These are phyloP conservation scores for Antheraea pernyi DNA, from an alignment of 1,140 invertebrate species.

Conservation along the genomic window DNA sequence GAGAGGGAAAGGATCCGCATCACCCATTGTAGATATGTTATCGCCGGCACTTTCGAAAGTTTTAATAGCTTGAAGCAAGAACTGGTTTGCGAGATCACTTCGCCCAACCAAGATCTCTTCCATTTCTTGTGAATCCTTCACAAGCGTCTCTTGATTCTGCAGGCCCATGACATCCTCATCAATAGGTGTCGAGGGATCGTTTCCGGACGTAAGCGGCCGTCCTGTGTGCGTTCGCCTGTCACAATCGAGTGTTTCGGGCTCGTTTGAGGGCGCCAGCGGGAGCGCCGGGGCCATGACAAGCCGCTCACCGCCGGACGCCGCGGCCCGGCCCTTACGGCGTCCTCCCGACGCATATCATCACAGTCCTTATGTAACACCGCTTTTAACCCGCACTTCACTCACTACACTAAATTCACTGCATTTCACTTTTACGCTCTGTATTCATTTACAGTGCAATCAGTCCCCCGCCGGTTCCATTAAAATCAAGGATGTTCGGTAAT, in stretches of 20 bases:
- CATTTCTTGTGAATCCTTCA: slow-evolving; percentile 77
- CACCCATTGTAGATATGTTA: slow-evolving; percentile 68
- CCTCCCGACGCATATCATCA: slow-evolving; percentile 54
- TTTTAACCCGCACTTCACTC: slow-evolving; percentile 30
- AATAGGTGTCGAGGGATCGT: slow-evolving; percentile 80
- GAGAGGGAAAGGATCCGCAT: slow-evolving; percentile 81
- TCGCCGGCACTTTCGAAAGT: slow-evolving; percentile 81
- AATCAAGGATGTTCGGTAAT: slow-evolving; percentile 30
- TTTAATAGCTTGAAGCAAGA: slow-evolving; percentile 84
- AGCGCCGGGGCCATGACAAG: slow-evolving; percentile 81
- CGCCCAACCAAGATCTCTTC: slow-evolving; percentile 79
- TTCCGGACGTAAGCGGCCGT: slow-evolving; percentile 71
- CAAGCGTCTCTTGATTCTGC: slow-evolving; percentile 67
- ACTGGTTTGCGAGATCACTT: slow-evolving; percentile 79
- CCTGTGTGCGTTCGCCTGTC: slow-evolving; percentile 40
- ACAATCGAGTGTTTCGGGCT: slow-evolving; percentile 41
- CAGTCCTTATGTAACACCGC: slow-evolving; percentile 65
- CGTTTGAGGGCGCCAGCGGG: slow-evolving; percentile 68
- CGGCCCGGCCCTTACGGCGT: slow-evolving; percentile 64
- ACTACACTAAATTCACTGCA: slow-evolving; percentile 50
- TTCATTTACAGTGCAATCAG: slow-evolving; percentile 44
- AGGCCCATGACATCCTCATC: slow-evolving; percentile 85
- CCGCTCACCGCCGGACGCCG: slow-evolving; percentile 66
- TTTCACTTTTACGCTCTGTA: slow-evolving; percentile 37
- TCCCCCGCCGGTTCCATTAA: slow-evolving; percentile 57